Evolutionary conservation across 53 echinoderm and acorn worm genomes (phyloP), one percentile per base, ranked within the genome.

Genomic region (Apostichopus leukothele): DNA sequence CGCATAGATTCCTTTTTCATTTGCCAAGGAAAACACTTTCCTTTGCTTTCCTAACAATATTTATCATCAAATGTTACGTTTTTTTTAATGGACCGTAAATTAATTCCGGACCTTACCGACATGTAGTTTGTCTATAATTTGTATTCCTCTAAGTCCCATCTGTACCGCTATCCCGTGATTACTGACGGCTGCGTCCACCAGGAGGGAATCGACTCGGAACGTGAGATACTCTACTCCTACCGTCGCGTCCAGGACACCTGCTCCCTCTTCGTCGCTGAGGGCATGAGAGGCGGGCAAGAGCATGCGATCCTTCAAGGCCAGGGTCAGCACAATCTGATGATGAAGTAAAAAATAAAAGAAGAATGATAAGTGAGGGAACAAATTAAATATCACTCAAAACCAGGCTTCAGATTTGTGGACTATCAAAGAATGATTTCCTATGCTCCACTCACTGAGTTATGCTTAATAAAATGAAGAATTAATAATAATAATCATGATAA

Each of bases 91-190:
- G 0, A 39, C 39, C 39, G 3, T 39, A 21, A 53, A n/a, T 20
- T 20, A 23, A 0, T 22, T 7, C 0, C 10, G 60, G 20, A 73
- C 25, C 98, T 91, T 73, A 97, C 98, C 95, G 78, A 94, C 90
- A 78, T 97, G 98, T 51, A 97, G 91, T 76, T 97, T 97, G 68
- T 97, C 98, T 76, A 97, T 93, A 76, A 97, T 91, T 27, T 95
- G 90, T 14, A 97, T 92, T 6, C 98, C 94, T 59, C 93, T 89
- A 6, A 97, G 92, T 53, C 95, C 98, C 78, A 97, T 83, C 51
- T 97, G 98, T 7, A 95, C 88, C 1, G 95, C 95, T 20, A 91
- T 88, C 53, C 98, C 95, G 73, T 95, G 92, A 54, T 88, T 94
- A 60, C 95, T 95, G 54, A 97, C 50, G 0, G 98, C 98, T 1